Evolutionary conservation across 1,140 invertebrate species (phyloP), one percentile per base, ranked within the genome.

Genomic region (Apis mellifera): DNA sequence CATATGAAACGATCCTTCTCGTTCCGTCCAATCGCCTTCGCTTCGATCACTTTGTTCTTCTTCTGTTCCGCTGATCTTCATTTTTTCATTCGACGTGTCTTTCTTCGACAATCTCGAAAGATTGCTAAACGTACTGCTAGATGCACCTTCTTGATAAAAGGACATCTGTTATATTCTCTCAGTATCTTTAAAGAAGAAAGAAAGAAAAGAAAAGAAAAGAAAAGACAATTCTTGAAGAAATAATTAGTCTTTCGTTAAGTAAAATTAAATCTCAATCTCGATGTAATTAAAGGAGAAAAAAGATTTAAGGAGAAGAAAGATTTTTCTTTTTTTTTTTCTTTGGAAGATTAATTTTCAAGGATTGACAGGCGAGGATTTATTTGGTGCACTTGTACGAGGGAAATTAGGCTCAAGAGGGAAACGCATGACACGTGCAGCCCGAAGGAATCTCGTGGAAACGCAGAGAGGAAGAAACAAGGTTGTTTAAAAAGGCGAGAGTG

Each of bases 1-100:
- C 91, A 93, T 91, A 90, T 84, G 93, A 94, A 92, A 90, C 89
- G 90, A 86, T 88, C 90, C 79, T 84, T 88, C 83, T 82, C 70
- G 57, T 86, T 68, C 80, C 75, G 68, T 83, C 78, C 82, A 71
- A 81, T 84, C 64, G 86, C 83, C 86, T 89, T 80, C 78, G 66
- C 86, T 89, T 80, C 78, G 66, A 54, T n/a, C 52, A 65, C 84
- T 91, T 93, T 92, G 90, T 91, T 92, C 90, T 90, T 89, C 54
- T 91, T 1, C 1, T 86, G 87, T 85, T 32, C 32, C 32, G 86
- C 83, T 86, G 85, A 88, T 84, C 90, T 88, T 86, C 86, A 89
- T 54, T 54, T 15, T 12, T 90, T 87, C 84, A 89, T n/a, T n/a
- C 15, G 64, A 81, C 60, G 70, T 70, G 82, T 84, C 72, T n/a